A percentile compares a stretch with the other conserved stretches of the same genome.
These are phyloP conservation scores for Pocillopora damicornis DNA, from an alignment of 64 coral and sea anemone genomes.

Conservation along the genomic window DNA sequence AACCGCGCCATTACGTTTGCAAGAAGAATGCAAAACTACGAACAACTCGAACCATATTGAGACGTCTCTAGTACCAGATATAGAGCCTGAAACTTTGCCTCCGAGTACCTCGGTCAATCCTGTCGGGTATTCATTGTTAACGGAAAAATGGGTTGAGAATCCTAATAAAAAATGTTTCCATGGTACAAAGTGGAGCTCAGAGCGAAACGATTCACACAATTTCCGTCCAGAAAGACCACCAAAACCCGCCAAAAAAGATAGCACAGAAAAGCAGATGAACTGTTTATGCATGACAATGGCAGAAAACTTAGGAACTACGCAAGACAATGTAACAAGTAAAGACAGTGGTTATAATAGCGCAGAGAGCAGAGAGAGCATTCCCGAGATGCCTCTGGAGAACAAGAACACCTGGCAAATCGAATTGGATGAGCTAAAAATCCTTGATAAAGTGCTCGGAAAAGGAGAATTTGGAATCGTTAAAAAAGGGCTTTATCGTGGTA, in stretches of 20 bases:
- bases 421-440: not conserved
- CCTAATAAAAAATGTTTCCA: not conserved
- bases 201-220: not conserved
- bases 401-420: not conserved
- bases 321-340: not conserved
- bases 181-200: not conserved
- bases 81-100: no score
- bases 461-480: slow-evolving; percentile 20
- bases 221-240: not conserved
- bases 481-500: not conserved
- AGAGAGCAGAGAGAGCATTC: slow-evolving; percentile 4
- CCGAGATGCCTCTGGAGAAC: not conserved
- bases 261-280: not conserved
- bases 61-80: no score
- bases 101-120: not conserved
- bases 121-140: not conserved
- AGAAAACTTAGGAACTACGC: not conserved
- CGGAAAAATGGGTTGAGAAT: not conserved
- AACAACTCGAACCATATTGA: no score
- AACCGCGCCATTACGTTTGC: no score
- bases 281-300: not conserved
- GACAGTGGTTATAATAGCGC: not conserved
- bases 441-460: not conserved
- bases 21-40: no score
- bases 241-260: not conserved